Percentiles rank a stretch among this genome's conserved stretches.
phyloP scores from a whole-genome alignment of 1,140 invertebrate species.

The Hestina assimilis region DNA sequence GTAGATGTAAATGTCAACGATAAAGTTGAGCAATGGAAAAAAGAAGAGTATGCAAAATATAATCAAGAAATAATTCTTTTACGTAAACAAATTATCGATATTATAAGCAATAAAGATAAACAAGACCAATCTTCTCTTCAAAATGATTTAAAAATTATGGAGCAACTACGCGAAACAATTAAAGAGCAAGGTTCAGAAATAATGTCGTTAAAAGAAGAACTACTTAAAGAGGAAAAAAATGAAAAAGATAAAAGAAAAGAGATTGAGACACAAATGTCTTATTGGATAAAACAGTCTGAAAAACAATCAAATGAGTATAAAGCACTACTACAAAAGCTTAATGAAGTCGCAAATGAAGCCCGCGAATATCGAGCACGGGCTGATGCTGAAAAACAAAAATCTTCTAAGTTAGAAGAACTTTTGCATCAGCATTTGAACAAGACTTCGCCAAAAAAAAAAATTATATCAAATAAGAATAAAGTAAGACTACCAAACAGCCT shows the following conservation, averaged over 20 bases:
- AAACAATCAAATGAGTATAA: constrained; percentile 60
- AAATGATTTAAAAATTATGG: constrained; percentile 60
- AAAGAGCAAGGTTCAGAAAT: constrained; percentile 62
- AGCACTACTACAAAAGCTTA: constrained; percentile 55
- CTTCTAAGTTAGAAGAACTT: constrained; percentile 42
- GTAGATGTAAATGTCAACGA: constrained; percentile 52
- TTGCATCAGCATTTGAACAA: constrained; percentile 40
- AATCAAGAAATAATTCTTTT: constrained; percentile 66
- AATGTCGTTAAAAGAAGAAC: constrained; percentile 50
- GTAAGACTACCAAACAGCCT: too few relatives aligned
- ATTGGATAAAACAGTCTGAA: constrained; percentile 57
- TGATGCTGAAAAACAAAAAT: constrained; percentile 50
- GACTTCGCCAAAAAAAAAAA: constrained; percentile 3
- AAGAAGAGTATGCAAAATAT: constrained; percentile 68
- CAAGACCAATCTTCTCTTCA: constrained; percentile 31
- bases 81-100: constrained; percentile 57
- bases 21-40: constrained; percentile 70
- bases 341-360: constrained; percentile 54
- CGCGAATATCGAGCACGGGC: constrained; percentile 50
- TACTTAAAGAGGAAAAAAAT: constrained; percentile 36
- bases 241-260: constrained; percentile 47
- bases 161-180: constrained; percentile 56
- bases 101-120: constrained; percentile 59
- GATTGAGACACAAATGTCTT: constrained; percentile 50
- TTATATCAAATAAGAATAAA: background rate